Conservation (phyloP, 1,140 invertebrate species). For the Metopolophium dirhodum region DNA sequence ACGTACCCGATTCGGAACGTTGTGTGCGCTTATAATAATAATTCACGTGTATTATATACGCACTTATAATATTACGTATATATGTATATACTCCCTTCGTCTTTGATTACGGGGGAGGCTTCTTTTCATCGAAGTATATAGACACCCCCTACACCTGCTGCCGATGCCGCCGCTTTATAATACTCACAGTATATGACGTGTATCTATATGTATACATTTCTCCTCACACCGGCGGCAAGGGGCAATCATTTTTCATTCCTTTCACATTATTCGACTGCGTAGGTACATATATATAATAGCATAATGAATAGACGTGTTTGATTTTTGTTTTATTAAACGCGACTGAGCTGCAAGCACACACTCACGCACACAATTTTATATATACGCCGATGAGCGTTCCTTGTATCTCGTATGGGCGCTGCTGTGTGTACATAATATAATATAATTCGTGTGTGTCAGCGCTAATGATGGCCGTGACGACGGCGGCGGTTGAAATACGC, state of each 20-base stretch:
- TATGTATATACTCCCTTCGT: not conserved
- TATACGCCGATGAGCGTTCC: not conserved
- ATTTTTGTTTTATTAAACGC: conserved; percentile 55
- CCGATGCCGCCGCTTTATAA: not conserved
- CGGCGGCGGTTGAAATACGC: not conserved
- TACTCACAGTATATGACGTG: not conserved
- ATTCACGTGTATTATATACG: conserved; percentile 23
- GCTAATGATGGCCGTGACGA: conserved; percentile 32
- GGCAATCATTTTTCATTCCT: conserved; percentile 57
- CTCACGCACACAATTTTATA: not conserved
- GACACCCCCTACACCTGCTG: conserved; percentile 44
- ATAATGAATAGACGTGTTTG: conserved; percentile 43
- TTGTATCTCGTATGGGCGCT: not conserved
- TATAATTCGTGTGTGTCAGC: conserved; percentile 17
- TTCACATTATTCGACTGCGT: conserved; percentile 34
- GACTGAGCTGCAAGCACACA: not conserved
- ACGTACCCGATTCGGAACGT: not conserved
- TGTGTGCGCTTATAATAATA: conserved; percentile 13
- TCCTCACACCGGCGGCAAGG: not conserved
- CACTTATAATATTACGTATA: not conserved
- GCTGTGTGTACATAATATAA: not conserved
- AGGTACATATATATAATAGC: not conserved
- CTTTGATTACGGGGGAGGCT: conserved; percentile 47
- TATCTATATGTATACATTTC: not conserved
- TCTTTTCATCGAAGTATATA: conserved; percentile 50